Evolutionary conservation across 2,113 vertebrate genomes (phyloP).

Genomic region (Benitochromis conjunctus): DNA sequence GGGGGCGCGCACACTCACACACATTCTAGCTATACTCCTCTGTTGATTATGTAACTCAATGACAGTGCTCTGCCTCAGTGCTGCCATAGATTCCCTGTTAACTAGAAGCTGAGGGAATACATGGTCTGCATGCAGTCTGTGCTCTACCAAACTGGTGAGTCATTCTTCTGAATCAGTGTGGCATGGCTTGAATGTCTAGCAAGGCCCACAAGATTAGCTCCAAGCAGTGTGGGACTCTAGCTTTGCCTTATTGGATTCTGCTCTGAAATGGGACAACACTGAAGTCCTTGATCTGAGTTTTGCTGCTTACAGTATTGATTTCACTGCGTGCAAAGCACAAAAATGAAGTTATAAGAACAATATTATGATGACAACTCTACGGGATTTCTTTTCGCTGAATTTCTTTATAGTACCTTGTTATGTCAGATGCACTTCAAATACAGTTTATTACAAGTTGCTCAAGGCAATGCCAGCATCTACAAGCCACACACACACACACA

Average conservation of each 20-base stretch:
- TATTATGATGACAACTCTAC: conserved; percentile 42
- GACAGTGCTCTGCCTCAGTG: conserved; percentile 64
- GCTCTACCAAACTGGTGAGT: conserved; percentile 62
- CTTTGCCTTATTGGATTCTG: conserved; percentile 45
- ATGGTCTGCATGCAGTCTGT: conserved; percentile 54
- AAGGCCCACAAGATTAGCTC: conserved; percentile 43
- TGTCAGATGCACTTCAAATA: conserved; percentile 42
- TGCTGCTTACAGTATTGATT: conserved; percentile 55
- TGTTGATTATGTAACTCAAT: conserved; percentile 71
- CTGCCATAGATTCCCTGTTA: conserved; percentile 67
- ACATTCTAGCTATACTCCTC: conserved; percentile 24
- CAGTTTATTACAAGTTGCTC: conserved; percentile 43
- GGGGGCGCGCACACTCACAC: not conserved
- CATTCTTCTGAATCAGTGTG: conserved; percentile 56
- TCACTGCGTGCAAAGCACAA: not conserved
- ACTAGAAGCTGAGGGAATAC: conserved; percentile 65
- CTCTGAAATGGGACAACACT: conserved; percentile 50
- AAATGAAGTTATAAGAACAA: conserved; percentile 38
- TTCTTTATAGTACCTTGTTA: conserved; percentile 36
- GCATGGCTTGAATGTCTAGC: conserved; percentile 26
- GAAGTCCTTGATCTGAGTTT: conserved; percentile 48
- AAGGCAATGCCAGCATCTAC: not conserved
- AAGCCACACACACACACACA: not conserved
- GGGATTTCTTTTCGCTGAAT: conserved; percentile 29
- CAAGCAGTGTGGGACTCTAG: conserved; percentile 19